These are phyloP conservation scores for Neotoma lepida DNA, from an alignment of 2,113 vertebrate species.

Conservation along the genomic window DNA sequence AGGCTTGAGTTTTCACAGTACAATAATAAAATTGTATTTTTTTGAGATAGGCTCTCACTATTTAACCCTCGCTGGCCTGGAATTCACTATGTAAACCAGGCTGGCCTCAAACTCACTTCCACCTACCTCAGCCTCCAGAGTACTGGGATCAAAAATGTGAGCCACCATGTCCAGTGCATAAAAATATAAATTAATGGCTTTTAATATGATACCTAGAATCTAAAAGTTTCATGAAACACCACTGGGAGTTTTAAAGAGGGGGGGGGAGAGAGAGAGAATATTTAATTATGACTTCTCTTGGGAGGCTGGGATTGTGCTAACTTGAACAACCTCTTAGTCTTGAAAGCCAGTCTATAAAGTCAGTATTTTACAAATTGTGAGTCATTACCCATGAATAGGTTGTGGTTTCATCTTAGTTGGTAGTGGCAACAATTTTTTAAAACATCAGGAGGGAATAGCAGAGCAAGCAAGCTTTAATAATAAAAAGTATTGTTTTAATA, in stretches of 20 bases:
- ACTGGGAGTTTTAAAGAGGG: constrained; percentile 24
- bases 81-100: neutral
- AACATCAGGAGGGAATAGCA: neutral
- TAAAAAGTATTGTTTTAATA: neutral
- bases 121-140: neutral
- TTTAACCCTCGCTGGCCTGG: neutral
- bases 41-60: neutral
- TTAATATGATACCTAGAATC: neutral
- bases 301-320: constrained; percentile 8
- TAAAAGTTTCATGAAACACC: constrained; percentile 27
- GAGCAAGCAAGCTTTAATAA: constrained; percentile 28
- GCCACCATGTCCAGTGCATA: neutral
- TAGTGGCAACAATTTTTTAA: constrained; percentile 7
- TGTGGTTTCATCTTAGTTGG: constrained; percentile 46
- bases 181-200: neutral
- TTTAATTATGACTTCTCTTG: constrained; percentile 9
- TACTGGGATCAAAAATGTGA: neutral
- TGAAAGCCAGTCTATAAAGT: constrained; percentile 42
- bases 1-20: constrained; percentile 8
- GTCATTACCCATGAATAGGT: neutral
- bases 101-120: neutral
- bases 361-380: constrained; percentile 21
- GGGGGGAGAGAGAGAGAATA: neutral
- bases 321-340: constrained; percentile 17
- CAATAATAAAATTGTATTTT: neutral